Conservation (phyloP, 2,888 invertebrate species). For the Dryomyza anilis region DNA sequence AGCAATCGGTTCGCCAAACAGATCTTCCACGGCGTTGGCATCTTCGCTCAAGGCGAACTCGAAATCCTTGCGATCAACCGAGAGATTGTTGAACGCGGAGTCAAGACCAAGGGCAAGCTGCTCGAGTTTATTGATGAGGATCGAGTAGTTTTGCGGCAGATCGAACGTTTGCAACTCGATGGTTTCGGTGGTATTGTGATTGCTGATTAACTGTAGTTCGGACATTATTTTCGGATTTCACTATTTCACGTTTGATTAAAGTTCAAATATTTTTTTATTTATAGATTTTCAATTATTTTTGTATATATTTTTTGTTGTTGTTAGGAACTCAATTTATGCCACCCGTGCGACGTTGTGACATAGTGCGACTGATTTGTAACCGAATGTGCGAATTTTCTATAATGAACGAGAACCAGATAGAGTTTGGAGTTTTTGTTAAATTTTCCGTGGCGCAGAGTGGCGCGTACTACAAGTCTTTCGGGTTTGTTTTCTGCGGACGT, state of each 20-base stretch:
- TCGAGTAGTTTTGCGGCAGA: slow-evolving; percentile 56
- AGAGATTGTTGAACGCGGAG: slow-evolving; percentile 51
- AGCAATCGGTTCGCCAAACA: slow-evolving; percentile 38
- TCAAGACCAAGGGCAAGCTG: slow-evolving; percentile 55
- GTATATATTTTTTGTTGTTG: background rate
- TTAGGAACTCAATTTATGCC: background rate
- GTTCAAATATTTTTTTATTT: background rate
- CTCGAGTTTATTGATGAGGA: slow-evolving; percentile 57
- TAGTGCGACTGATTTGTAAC: background rate
- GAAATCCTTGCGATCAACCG: slow-evolving; percentile 52
- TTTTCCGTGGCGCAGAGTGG: background rate
- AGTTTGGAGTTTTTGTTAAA: slow-evolving; percentile 12
- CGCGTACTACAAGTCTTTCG: background rate
- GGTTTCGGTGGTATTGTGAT: slow-evolving; percentile 41
- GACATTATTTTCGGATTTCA: slow-evolving; percentile 16
- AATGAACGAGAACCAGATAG: background rate
- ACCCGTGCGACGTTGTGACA: background rate
- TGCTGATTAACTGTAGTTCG: slow-evolving; percentile 8
- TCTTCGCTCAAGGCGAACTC: slow-evolving; percentile 42
- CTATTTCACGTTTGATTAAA: background rate
- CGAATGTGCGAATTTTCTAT: slow-evolving; percentile 15
- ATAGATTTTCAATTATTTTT: background rate
- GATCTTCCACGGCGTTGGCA: slow-evolving; percentile 34
- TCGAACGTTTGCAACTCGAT: slow-evolving; percentile 49
- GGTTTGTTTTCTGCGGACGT: background rate